phyloP scores from a whole-genome alignment of 2,888 invertebrate genomes.

The Plemyria rubiginata region DNA sequence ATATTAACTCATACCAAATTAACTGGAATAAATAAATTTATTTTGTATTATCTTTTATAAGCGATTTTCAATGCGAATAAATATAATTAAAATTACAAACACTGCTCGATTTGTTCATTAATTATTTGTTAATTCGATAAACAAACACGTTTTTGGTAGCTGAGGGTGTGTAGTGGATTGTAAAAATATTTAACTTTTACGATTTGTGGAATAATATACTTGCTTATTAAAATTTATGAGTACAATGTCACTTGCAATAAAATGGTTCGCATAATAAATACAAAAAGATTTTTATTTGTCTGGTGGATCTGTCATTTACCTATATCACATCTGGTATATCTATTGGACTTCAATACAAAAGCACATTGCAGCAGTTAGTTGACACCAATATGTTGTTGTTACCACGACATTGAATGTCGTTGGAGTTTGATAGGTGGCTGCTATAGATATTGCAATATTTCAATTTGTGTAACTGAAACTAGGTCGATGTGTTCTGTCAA shows the following conservation, averaged over 20 bases:
- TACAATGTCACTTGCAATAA: too few relatives aligned
- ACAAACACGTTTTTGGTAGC: neutral
- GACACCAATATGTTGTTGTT: neutral
- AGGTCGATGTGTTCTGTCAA: neutral
- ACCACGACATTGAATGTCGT: neutral
- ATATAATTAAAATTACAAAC: neutral
- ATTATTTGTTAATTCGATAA: neutral
- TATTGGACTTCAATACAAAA: too few relatives aligned
- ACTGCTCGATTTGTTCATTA: neutral
- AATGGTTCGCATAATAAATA: too few relatives aligned
- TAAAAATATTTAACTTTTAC: neutral
- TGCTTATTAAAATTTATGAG: too few relatives aligned
- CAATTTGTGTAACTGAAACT: neutral
- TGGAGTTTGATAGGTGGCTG: neutral
- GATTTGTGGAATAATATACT: neutral
- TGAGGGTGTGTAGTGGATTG: neutral
- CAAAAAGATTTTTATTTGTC: too few relatives aligned
- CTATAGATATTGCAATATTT: neutral
- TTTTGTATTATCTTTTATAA: too few relatives aligned
- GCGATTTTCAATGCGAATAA: neutral
- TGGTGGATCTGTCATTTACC: too few relatives aligned
- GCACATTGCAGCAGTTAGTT: neutral
- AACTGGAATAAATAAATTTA: too few relatives aligned
- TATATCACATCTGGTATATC: too few relatives aligned
- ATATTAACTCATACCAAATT: too few relatives aligned